Evolutionary conservation across 1,140 invertebrate species (phyloP), one percentile per base, ranked within the genome.

Genomic region (Papilio glaucus): DNA sequence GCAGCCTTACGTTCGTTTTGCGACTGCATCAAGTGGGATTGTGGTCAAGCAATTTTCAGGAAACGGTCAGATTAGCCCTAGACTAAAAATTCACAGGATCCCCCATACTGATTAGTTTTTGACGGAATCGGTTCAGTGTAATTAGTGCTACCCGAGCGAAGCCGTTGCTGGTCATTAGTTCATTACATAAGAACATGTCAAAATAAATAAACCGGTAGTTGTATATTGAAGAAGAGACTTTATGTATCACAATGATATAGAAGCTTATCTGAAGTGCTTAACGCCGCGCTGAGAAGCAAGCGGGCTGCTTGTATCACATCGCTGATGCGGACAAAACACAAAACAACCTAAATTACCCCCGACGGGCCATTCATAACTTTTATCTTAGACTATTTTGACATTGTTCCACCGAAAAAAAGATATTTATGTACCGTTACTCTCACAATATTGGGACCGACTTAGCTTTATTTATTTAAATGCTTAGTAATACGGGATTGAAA

Each of bases 351-450:
- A 57, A 57, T 57, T 57, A 57, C 21, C 21, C 49, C 49, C 49
- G 49, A 21, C 49, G 49, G 21, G 9, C 49, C 21, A 57, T 57
- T 57, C 49, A 57, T 57, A 57, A 57, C 49, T 57, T 57, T 57
- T 57, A 57, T 57, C 49, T 57, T 57, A 57, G 49, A 57, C 49
- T 57, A 57, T 57, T 57, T 57, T 57, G 49, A 57, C 49, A 26
- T 57, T 57, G 21, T 26, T 26, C 49, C 4, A 57, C 49, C 49
- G 49, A 57, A 57, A 57, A n/a, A 57, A 57, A 57, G 49, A 57
- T 57, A 57, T 57, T 57, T 57, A 57, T 57, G 49, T 57, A 57
- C 21, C 49, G n/a, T 26, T 53, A 24, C 49, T 21, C 49, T 57
- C 49, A 57, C 10, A 57, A 57, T 57, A 57, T 57, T 57, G 49